These are phyloP conservation scores for Ageneiosus marmoratus DNA, from an alignment of 2,113 vertebrate species.

Conservation along the genomic window DNA sequence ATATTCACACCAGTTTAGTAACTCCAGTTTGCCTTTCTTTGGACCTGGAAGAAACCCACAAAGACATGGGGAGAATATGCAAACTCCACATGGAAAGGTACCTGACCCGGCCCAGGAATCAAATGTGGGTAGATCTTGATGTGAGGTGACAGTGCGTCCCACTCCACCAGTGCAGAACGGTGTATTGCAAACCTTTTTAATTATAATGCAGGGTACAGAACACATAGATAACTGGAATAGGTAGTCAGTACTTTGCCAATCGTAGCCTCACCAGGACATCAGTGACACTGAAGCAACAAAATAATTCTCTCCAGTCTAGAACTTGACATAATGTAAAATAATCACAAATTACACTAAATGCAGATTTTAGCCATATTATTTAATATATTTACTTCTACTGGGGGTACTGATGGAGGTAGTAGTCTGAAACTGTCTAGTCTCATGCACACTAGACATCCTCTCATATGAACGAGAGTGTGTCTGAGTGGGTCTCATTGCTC, in stretches of 20 bases:
- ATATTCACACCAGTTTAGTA: no score
- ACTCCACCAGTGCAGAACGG: no score
- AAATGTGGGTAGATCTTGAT: no score
- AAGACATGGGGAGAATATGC: no score
- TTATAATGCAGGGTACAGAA: not conserved
- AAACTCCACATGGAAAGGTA: no score
- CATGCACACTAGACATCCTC: not conserved
- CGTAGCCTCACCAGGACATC: not conserved
- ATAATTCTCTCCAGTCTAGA: not conserved
- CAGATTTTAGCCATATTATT: not conserved
- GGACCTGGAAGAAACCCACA: no score
- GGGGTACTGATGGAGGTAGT: not conserved
- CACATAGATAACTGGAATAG: not conserved
- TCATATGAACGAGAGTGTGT: not conserved
- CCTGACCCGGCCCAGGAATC: no score
- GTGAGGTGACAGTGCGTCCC: no score
- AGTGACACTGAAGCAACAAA: not conserved
- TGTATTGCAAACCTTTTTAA: not conserved
- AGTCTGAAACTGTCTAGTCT: not conserved
- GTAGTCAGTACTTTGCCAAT: not conserved
- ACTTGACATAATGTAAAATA: not conserved
- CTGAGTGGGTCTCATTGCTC: not conserved
- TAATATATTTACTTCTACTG: not conserved
- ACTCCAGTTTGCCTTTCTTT: no score
- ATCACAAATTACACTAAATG: not conserved